Base-by-base conservation (phyloP, 2,113 vertebrate genomes). In the Zosterops pallidus region DNA sequence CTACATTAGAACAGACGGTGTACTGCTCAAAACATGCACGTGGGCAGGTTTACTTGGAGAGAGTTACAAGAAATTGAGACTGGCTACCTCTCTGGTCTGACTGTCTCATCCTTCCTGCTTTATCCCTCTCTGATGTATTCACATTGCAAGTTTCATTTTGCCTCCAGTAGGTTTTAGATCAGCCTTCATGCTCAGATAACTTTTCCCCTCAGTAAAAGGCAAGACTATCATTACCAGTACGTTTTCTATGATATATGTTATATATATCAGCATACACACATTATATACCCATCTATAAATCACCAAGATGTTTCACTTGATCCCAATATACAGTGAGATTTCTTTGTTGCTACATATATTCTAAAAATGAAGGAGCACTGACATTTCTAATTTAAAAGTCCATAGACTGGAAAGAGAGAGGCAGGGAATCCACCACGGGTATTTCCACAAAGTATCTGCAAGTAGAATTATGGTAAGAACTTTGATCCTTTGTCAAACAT, bases 351-450 rank as follows among this genome's bases (percentile, higher is more conserved):
- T 41, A 5, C 65, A 72, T 67, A 69, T 49, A 84, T 92, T 86
- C 76, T 88, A 80, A 92, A 86, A 87, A 71, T 3, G 3, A 84
- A 95, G 49, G 46, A 87, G 63, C 79, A 84, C 90, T 94, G 71
- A 77, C 92, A 79, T 63, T 53, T 96, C 55, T 69, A 64, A 95
- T 60, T 95, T 96, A 70, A 72, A 97, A 97, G 47, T 91, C 90
- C 86, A 86, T 70, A 94, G 50, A 74, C 1, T 10, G 55, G 46
- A 59, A 92, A 33, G 23, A 76, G 46, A 78, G 35, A 47, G 62
- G 89, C 91, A 90, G 80, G 85, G 72, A 89, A 94, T 69, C 84
- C 49, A 77, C 70, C 79, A 89, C 0, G 0, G 69, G 25, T 77
- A 89, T 95, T 95, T 96, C 93, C 91, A 88, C 77, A 83, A 86